Base-by-base conservation (phyloP, 2,797 vertebrate genomes). In the Coracias cyanogaster region DNA sequence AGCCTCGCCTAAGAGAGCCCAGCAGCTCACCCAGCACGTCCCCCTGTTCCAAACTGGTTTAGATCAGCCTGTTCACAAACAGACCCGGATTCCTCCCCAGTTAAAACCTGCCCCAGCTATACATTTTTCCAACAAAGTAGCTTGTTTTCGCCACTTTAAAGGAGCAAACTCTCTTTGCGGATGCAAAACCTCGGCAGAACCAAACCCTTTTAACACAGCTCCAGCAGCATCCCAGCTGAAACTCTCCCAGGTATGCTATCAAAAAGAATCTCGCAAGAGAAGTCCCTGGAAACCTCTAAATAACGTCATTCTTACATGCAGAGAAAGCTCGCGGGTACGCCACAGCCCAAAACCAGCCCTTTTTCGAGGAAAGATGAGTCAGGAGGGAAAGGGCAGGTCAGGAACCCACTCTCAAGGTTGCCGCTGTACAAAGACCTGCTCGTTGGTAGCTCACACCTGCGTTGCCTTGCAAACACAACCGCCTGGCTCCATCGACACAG, bases 361-460 rank as follows among this genome's bases (percentile, higher is more conserved):
- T 96, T 96, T 89, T 43, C 16, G 10, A 95, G 89, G 91, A 88
- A 86, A 96, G 97, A 97, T 62, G 93, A 97, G 91, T 94, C 94
- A 94, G 87, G 82, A 97, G 93, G 93, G 96, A 97, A 97, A 97
- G 87, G 86, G 80, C 86, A 94, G 97, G 97, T 98, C 98, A 97
- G 94, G 86, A 97, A 83, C 90, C 82, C 66, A 2, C 8, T 20
- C 95, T 95, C 58, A 92, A 93, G 97, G 98, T 98, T 96, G 48
- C 86, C 86, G 88, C 97, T 90, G 89, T 90, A 94, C 95, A 97
- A 97, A 97, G 95, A 98, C 98, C 97, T 97, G 96, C 97, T 96
- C 95, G 91, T 96, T 97, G 93, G 33, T 91, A 35, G 95, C 97
- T 96, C 78, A 89, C 97, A 98, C 97, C 96, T 97, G 96, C 93